Percentiles rank a stretch among this genome's conserved stretches.
These are phyloP conservation scores for Mellilla xanthometata DNA, from an alignment of 2,888 invertebrate species.

Conservation along the genomic window DNA sequence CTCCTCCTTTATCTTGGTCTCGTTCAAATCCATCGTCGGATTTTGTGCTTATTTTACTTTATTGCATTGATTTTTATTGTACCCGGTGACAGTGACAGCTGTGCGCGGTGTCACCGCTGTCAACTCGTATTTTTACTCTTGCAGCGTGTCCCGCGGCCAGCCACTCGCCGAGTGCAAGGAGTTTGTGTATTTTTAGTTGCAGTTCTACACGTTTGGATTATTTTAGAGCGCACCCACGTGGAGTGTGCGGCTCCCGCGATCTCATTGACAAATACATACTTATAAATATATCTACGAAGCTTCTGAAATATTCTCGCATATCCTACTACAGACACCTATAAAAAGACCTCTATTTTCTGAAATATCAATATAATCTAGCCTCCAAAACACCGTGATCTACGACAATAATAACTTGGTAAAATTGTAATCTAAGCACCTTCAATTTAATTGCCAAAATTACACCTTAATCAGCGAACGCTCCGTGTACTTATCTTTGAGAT, in stretches of 20 bases:
- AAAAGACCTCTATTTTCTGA: no score
- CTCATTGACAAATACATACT: no score
- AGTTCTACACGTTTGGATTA: slow-evolving; percentile 35
- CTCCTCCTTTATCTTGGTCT: slow-evolving; percentile 65
- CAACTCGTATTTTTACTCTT: slow-evolving; percentile 63
- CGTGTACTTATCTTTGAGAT: slow-evolving; percentile 14
- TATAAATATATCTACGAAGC: no score
- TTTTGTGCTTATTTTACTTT: slow-evolving; percentile 46
- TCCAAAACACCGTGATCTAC: no score
- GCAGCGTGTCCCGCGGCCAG: slow-evolving; percentile 49
- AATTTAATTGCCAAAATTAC: neutral
- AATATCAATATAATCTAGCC: no score
- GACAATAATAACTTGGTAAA: no score
- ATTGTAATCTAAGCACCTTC: neutral
- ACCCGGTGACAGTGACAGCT: slow-evolving; percentile 43
- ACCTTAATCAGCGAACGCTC: neutral
- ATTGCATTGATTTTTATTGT: slow-evolving; percentile 1
- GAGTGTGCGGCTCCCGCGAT: no score
- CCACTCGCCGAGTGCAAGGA: slow-evolving; percentile 62
- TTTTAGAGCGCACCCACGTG: slow-evolving; percentile 22
- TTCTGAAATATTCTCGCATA: no score
- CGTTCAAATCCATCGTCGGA: slow-evolving; percentile 69
- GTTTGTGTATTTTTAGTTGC: slow-evolving; percentile 54
- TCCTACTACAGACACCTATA: no score
- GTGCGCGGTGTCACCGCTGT: slow-evolving; percentile 68